Percentiles rank a stretch among this genome's conserved stretches.
Conservation (phyloP, 2,113 vertebrate genomes). For the Embiotoca jacksoni region DNA sequence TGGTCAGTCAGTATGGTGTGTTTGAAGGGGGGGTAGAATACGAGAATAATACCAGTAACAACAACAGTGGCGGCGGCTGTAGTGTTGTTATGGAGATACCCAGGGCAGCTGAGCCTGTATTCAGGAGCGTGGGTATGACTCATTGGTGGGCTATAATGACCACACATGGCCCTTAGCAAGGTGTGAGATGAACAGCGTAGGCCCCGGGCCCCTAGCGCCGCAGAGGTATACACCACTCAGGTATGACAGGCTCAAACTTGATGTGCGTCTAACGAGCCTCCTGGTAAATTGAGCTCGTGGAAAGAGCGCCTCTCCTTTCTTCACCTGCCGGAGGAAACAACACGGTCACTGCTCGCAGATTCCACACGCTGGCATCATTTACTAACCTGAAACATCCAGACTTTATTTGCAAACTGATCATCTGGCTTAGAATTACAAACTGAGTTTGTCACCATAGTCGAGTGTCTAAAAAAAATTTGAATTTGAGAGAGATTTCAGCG, state of each 20-base stretch:
- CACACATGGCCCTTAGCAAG: slow-evolving; percentile 78
- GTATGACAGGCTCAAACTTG: slow-evolving; percentile 77
- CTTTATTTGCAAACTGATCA: neutral
- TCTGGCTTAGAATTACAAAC: slow-evolving; percentile 21
- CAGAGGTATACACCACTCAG: slow-evolving; percentile 61
- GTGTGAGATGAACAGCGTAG: slow-evolving; percentile 70
- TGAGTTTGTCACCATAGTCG: slow-evolving; percentile 5
- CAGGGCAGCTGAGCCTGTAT: slow-evolving; percentile 50
- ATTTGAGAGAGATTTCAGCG: slow-evolving; percentile 3
- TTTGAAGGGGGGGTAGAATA: slow-evolving; percentile 42
- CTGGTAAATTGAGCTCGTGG: slow-evolving; percentile 63
- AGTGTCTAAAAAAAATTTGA: neutral
- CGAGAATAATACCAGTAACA: slow-evolving; percentile 56
- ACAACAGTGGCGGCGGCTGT: neutral
- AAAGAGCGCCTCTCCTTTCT: slow-evolving; percentile 1
- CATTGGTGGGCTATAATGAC: slow-evolving; percentile 78
- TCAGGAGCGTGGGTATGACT: slow-evolving; percentile 66
- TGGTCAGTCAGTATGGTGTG: slow-evolving; percentile 58
- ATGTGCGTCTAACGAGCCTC: slow-evolving; percentile 75
- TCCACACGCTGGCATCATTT: slow-evolving; percentile 11
- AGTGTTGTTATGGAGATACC: slow-evolving; percentile 37
- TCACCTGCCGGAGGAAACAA: slow-evolving; percentile 33
- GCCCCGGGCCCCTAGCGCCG: slow-evolving; percentile 54
- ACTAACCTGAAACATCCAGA: neutral
- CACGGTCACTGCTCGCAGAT: slow-evolving; percentile 1